A percentile compares a stretch with the other conserved stretches of the same genome.
Evolutionary conservation across 2,888 invertebrate genomes (phyloP).

Genomic region (Pachliopta kotzebuea): DNA sequence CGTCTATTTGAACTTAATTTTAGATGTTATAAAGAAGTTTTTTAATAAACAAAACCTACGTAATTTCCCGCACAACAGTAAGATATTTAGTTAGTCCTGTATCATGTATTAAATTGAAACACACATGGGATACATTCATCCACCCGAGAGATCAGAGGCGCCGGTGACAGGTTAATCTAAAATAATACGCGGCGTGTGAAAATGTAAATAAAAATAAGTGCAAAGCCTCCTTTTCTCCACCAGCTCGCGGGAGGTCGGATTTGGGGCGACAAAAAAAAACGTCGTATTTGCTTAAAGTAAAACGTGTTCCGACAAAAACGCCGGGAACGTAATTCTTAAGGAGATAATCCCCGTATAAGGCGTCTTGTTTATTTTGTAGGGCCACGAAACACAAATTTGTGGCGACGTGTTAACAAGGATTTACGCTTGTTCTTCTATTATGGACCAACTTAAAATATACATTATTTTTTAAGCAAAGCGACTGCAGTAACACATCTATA

Average conservation of each 20-base stretch:
- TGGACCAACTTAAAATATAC: too few relatives aligned
- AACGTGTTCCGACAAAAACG: constrained; percentile 45
- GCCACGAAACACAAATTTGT: constrained; percentile 38
- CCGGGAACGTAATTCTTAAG: constrained; percentile 65
- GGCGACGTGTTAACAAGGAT: too few relatives aligned
- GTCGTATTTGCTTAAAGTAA: constrained; percentile 30
- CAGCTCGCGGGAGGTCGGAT: constrained; percentile 2
- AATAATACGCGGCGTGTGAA: constrained; percentile 18
- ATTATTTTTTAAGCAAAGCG: too few relatives aligned
- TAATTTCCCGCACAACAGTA: too few relatives aligned
- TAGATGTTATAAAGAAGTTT: too few relatives aligned
- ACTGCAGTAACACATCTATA: too few relatives aligned
- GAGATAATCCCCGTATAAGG: constrained; percentile 68
- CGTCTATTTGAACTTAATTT: too few relatives aligned
- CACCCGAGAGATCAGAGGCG: constrained; percentile 28
- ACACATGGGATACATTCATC: constrained; percentile 1
- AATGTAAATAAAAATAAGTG: constrained; percentile 23
- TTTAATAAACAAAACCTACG: too few relatives aligned
- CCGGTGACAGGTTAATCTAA: constrained; percentile 8
- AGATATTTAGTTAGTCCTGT: too few relatives aligned
- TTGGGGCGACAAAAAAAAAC: constrained; percentile 16
- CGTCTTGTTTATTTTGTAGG: constrained; percentile 60
- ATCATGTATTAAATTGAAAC: not conserved
- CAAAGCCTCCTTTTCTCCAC: constrained; percentile 4
- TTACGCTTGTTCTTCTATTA: too few relatives aligned